Conservation (phyloP, 2,888 invertebrate species). For the Hedya salicella region DNA sequence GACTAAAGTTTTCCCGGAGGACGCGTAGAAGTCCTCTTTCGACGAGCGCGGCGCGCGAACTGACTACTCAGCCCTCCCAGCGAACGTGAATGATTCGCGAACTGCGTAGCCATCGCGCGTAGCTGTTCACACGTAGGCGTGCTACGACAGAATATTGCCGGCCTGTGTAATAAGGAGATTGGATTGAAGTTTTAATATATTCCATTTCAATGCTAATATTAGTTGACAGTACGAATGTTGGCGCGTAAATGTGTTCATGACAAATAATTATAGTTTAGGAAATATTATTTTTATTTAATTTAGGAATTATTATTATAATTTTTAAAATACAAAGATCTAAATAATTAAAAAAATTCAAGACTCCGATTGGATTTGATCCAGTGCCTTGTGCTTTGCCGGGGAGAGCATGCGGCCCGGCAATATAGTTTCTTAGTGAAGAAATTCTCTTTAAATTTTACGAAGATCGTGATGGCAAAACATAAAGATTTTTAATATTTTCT, state of each 20-base stretch:
- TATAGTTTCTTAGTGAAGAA: no score
- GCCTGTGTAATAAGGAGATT: background rate
- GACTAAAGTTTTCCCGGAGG: slow-evolving; percentile 2
- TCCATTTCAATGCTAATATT: background rate
- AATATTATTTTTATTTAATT: no score
- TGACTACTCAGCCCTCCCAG: slow-evolving; percentile 1
- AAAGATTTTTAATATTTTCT: no score
- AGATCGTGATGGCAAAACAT: no score
- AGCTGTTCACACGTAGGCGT: slow-evolving; percentile 14
- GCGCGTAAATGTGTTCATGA: background rate
- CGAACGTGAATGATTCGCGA: slow-evolving; percentile 16
- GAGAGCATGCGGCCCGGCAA: no score
- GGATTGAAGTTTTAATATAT: background rate
- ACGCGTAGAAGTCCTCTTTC: background rate
- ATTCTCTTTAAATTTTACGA: no score
- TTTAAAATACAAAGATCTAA: no score
- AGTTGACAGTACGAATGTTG: background rate
- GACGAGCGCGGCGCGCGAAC: slow-evolving; percentile 15
- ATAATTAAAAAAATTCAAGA: no score
- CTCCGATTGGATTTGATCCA: no score
- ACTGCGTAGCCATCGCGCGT: slow-evolving; percentile 2
- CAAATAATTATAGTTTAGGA: background rate
- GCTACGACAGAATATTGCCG: background rate
- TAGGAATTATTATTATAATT: no score
- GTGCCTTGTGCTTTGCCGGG: no score